Conservation (phyloP, 2,888 invertebrate species). For the Dendrolimus pini region DNA sequence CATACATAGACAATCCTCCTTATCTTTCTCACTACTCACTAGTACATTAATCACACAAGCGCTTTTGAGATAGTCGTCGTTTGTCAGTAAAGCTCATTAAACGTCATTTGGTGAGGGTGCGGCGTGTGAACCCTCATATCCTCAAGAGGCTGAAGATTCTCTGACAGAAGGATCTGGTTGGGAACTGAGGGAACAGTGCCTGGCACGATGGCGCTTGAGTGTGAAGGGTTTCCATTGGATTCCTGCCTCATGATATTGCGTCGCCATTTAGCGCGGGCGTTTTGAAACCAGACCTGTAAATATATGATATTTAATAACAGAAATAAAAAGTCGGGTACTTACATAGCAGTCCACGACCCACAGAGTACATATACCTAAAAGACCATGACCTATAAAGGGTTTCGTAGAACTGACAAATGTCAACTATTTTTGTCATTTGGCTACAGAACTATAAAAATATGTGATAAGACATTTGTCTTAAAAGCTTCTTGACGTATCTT, state of each 20-base stretch:
- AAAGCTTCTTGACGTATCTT: too few species aligned
- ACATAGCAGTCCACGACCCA: too few species aligned
- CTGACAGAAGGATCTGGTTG: constrained; percentile 39
- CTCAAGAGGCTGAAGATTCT: constrained; percentile 49
- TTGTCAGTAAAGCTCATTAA: constrained; percentile 59
- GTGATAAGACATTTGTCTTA: too few species aligned
- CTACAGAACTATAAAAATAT: too few species aligned
- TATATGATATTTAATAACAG: not conserved
- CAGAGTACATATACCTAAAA: too few species aligned
- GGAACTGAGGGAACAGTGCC: constrained; percentile 24
- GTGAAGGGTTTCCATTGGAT: constrained; percentile 38
- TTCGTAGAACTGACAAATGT: too few species aligned
- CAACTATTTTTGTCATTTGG: too few species aligned
- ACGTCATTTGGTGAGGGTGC: constrained; percentile 48
- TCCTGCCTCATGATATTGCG: constrained; percentile 94
- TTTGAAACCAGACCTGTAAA: constrained; percentile 98
- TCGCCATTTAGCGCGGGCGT: constrained; percentile 98
- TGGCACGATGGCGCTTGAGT: constrained; percentile 35
- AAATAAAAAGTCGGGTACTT: not conserved
- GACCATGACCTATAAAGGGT: too few species aligned
- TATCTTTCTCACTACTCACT: too few species aligned
- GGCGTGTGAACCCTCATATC: constrained; percentile 59
- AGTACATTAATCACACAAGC: too few species aligned
- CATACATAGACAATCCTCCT: too few species aligned
- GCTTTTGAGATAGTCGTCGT: constrained; percentile 1